phyloP scores from a whole-genome alignment of 2,113 vertebrate species.

The Oreochromis aureus region DNA sequence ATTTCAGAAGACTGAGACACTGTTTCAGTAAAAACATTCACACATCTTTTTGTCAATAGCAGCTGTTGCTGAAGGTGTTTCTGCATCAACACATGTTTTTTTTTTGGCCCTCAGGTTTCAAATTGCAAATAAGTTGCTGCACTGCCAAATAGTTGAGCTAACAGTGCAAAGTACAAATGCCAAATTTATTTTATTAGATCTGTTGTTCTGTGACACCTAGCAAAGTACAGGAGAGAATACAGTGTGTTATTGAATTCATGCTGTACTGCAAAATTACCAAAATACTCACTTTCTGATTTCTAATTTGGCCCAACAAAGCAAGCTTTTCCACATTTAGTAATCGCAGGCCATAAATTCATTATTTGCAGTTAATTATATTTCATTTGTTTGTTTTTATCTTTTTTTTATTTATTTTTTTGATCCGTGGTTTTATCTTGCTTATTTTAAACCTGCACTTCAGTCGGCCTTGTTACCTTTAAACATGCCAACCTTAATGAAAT shows the following conservation, averaged over 20 bases:
- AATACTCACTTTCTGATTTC: neutral
- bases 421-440: neutral
- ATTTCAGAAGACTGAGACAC: neutral
- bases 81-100: rapidly evolving
- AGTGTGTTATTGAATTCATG: neutral
- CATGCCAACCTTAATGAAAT: rapidly evolving
- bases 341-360: rapidly evolving
- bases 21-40: neutral
- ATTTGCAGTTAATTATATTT: neutral
- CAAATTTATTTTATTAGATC: neutral
- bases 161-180: neutral
- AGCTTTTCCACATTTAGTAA: neutral
- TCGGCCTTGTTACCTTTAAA: neutral
- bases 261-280: neutral
- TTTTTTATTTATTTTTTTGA: neutral
- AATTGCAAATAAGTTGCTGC: neutral
- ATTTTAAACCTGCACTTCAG: neutral
- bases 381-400: neutral
- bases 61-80: neutral
- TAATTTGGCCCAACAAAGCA: neutral
- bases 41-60: neutral
- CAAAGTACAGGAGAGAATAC: neutral
- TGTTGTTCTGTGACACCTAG: neutral
- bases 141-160: neutral
- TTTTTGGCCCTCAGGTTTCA: neutral